phyloP scores from a whole-genome alignment of 1,140 invertebrate genomes.

The Melanaphis sacchari region DNA sequence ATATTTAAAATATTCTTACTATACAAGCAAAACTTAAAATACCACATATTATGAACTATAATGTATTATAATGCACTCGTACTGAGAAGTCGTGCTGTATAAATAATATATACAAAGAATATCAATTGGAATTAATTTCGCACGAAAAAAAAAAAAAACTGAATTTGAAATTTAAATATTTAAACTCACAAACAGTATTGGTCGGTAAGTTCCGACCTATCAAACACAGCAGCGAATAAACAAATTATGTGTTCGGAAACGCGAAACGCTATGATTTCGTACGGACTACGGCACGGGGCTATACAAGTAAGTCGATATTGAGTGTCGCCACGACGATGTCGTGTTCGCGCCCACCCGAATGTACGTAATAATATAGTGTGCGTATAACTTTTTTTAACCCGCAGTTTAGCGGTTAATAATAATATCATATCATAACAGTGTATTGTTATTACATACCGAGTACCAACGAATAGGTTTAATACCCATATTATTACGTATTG shows the following conservation, averaged over 20 bases:
- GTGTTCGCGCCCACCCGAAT: background rate
- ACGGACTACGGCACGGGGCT: background rate
- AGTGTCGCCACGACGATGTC: background rate
- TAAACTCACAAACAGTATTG: background rate
- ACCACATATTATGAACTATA: too few relatives aligned
- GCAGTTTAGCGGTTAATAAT: background rate
- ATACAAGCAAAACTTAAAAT: too few relatives aligned
- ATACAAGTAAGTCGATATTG: background rate
- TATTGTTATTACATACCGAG: background rate
- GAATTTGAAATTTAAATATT: background rate
- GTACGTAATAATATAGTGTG: background rate
- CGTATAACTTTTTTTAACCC: background rate
- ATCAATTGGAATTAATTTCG: background rate
- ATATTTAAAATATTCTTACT: too few relatives aligned
- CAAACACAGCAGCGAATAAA: background rate
- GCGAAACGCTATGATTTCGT: background rate
- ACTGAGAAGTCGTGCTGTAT: background rate
- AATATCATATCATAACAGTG: background rate
- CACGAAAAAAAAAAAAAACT: background rate
- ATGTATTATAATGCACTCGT: background rate
- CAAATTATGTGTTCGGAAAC: background rate
- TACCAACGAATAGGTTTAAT: too few relatives aligned
- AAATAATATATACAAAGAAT: slow-evolving; percentile 6
- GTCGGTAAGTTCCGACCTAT: background rate
- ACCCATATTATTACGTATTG: too few relatives aligned